Evolutionary conservation across 1,140 invertebrate species (phyloP), one percentile per base, ranked within the genome.

Genomic region (Oncopeltus fasciatus): DNA sequence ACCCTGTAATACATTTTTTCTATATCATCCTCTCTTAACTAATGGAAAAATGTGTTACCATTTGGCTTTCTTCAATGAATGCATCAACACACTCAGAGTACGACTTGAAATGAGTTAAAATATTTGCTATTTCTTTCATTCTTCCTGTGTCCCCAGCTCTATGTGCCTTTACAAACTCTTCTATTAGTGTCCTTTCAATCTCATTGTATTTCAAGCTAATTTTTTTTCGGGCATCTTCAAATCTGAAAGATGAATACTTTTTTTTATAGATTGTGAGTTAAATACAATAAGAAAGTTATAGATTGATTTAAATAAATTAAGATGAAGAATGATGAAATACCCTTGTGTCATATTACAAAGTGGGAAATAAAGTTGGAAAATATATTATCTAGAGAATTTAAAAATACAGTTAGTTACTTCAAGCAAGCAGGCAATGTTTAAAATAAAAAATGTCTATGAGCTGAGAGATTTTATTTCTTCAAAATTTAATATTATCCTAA

Each of bases 61-160:
- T 85, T 79, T 97, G 94, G 73, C 92, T 92, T 70, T 96, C 89
- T 73, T 97, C 92, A 68, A 98, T 98, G 72, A 93, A 99, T 0
- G 92, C 91, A 79, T 98, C 88, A 63, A 98, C 83, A 75, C 95
- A 98, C 67, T 95, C 86, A 0, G 90, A 87, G 74, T 98, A 98
- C 2, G 93, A 88, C 74, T 96, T 97, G 71, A 98, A 99, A 70
- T 98, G 90, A 0, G 88, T 89, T 63, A 98, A 77, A 46, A 96
- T 90, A 27, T 81, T 81, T 0, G 95, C 93, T 63, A 98, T 84
- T 70, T 93, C 86, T 70, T 91, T 95, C 95, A 99, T 98, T 70
- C 87, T 82, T 18, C 78, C 76, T 64, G 86, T 83, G 72, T 99
- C 90, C 64, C 88, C 85, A 47, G 83, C 80, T 63, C 83, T 83